phyloP scores from a whole-genome alignment of 2,797 vertebrate species.

The Enteromius afrohamiltoni region DNA sequence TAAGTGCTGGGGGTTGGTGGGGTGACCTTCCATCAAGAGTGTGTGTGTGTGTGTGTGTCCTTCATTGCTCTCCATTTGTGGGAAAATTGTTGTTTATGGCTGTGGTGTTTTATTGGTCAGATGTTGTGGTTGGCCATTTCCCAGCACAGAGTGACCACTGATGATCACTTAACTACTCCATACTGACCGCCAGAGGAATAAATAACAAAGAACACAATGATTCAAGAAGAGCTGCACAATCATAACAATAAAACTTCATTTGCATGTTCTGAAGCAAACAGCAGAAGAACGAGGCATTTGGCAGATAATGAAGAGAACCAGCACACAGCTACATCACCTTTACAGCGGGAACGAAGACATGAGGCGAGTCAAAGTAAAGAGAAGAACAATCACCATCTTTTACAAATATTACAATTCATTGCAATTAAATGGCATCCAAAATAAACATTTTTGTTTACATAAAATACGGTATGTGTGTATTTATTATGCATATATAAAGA shows the following conservation, averaged over 20 bases:
- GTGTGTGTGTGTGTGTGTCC: conserved; percentile 48
- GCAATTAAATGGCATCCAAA: too few species aligned
- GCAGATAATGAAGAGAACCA: not conserved
- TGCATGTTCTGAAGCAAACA: conserved; percentile 16
- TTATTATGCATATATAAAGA: too few species aligned
- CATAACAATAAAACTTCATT: conserved; percentile 17
- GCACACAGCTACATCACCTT: not conserved
- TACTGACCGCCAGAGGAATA: conserved; percentile 41
- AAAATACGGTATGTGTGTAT: too few species aligned
- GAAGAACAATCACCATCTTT: not conserved
- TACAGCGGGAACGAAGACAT: not conserved
- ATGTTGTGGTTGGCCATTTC: conserved; percentile 80
- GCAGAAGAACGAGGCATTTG: conserved; percentile 4
- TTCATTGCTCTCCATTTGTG: conserved; percentile 78
- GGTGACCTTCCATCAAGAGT: conserved; percentile 70
- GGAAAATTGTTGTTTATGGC: conserved; percentile 80
- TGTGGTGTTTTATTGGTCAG: conserved; percentile 74
- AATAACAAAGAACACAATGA: conserved; percentile 26
- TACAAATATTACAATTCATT: not conserved
- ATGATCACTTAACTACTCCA: conserved; percentile 49
- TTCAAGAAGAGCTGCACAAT: conserved; percentile 6
- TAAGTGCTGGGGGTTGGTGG: conserved; percentile 49
- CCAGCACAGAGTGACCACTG: conserved; percentile 72
- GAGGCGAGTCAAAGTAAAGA: not conserved
- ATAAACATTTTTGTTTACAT: too few species aligned